These are phyloP conservation scores for Lymantria dispar DNA, from an alignment of 2,888 invertebrate genomes.

Conservation along the genomic window DNA sequence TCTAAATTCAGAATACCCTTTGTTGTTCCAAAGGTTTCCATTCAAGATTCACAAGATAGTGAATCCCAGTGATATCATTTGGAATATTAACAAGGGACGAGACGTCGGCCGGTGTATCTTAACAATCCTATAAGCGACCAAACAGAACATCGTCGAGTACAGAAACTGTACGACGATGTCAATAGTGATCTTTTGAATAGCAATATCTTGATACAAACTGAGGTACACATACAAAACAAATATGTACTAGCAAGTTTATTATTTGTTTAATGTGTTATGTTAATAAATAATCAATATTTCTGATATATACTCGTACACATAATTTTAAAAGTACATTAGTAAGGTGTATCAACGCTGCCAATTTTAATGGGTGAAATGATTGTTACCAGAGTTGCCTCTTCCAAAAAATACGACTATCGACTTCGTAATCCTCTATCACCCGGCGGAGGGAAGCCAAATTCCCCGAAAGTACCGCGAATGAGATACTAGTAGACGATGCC, in stretches of 20 bases:
- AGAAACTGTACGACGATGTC: slow-evolving; percentile 24
- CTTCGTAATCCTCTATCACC: too few relatives aligned
- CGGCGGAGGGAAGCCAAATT: too few relatives aligned
- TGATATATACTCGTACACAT: too few relatives aligned
- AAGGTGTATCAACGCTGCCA: too few relatives aligned
- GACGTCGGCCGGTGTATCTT: slow-evolving; percentile 42
- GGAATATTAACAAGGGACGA: slow-evolving; percentile 70
- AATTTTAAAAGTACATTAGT: too few relatives aligned
- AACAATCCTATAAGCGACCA: slow-evolving; percentile 57
- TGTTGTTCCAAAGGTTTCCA: slow-evolving; percentile 60
- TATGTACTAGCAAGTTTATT: slow-evolving; percentile 14
- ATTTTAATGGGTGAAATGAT: too few relatives aligned
- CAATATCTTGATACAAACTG: slow-evolving; percentile 19
- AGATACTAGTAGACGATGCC: too few relatives aligned
- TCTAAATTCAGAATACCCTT: slow-evolving; percentile 69
- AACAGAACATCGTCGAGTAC: slow-evolving; percentile 18
- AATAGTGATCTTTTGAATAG: slow-evolving; percentile 39
- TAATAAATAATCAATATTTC: too few relatives aligned
- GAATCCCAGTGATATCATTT: slow-evolving; percentile 59
- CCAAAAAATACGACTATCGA: too few relatives aligned
- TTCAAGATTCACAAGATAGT: slow-evolving; percentile 67
- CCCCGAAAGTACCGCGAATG: too few relatives aligned
- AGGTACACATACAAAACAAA: slow-evolving; percentile 6
- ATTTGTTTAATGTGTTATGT: too few relatives aligned
- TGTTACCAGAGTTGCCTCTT: too few relatives aligned